phyloP scores from a whole-genome alignment of 2,797 vertebrate genomes.

The Melanotaenia maccullochi region DNA sequence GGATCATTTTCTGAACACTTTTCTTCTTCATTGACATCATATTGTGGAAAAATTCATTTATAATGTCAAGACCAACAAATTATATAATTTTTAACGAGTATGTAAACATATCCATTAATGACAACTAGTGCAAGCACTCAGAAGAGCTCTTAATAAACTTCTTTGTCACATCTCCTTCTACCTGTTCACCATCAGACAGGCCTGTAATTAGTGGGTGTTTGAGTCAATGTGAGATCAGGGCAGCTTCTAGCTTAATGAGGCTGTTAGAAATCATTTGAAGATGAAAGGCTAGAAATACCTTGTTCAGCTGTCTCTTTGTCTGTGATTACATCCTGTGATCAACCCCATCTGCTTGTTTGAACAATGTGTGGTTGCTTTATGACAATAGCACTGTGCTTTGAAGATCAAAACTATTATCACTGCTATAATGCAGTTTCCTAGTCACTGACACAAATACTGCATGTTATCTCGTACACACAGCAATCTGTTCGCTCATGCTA shows the following conservation, averaged over 20 bases:
- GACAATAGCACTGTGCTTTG: constrained; percentile 19
- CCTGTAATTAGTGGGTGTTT: constrained; percentile 33
- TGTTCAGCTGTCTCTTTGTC: constrained; percentile 24
- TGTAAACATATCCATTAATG: constrained; percentile 8
- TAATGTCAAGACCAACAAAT: neutral
- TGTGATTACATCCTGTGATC: constrained; percentile 27
- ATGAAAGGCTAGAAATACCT: constrained; percentile 31
- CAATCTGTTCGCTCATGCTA: neutral
- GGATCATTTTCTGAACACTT: neutral
- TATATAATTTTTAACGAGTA: neutral
- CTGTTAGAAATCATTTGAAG: constrained; percentile 32
- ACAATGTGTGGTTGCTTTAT: constrained; percentile 13
- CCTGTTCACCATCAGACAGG: constrained; percentile 32
- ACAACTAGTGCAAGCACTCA: neutral
- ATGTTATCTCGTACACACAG: constrained; percentile 5
- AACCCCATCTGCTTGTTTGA: constrained; percentile 27
- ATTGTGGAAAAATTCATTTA: neutral
- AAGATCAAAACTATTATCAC: constrained; percentile 40
- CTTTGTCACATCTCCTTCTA: constrained; percentile 13
- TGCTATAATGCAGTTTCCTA: constrained; percentile 15
- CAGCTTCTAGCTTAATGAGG: constrained; percentile 17
- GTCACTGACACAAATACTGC: constrained; percentile 7
- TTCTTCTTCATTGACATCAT: neutral
- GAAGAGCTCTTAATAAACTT: constrained; percentile 6
- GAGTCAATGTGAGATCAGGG: constrained; percentile 24